phyloP scores from a whole-genome alignment of 2,888 invertebrate genomes.

The Cyaniris semiargus region DNA sequence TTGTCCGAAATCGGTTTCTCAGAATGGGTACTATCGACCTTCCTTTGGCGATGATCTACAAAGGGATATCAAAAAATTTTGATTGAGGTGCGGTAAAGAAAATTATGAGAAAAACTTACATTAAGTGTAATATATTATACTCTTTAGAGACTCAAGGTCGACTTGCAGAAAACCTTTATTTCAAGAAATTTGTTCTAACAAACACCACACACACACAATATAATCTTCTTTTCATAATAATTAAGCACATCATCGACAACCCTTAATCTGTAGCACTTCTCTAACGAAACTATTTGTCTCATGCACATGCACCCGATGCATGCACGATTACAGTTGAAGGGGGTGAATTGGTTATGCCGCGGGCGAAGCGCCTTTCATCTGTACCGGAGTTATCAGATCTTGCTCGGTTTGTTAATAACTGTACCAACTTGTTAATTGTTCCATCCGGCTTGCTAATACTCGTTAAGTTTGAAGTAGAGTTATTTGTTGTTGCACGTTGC shows the following conservation, averaged over 20 bases:
- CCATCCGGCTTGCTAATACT: slow-evolving; percentile 33
- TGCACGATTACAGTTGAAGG: not conserved
- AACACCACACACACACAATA: too few species aligned
- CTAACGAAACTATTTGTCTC: not conserved
- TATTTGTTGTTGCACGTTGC: not conserved
- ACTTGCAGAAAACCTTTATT: too few species aligned
- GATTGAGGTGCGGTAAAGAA: not conserved
- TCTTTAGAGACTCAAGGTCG: too few species aligned
- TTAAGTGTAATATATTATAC: not conserved
- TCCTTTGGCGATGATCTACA: not conserved
- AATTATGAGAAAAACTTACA: not conserved
- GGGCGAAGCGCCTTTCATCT: not conserved
- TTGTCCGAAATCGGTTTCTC: slow-evolving; percentile 7
- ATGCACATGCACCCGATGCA: not conserved
- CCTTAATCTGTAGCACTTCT: not conserved
- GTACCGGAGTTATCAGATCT: slow-evolving; percentile 19
- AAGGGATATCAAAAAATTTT: not conserved
- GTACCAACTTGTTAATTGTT: slow-evolving; percentile 33
- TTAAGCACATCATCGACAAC: not conserved
- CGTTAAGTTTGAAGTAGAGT: slow-evolving; percentile 29
- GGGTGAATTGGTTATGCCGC: not conserved
- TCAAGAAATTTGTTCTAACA: too few species aligned
- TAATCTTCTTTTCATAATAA: too few species aligned
- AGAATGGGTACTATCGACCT: not conserved
- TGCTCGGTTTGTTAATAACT: slow-evolving; percentile 31